Base-by-base conservation (phyloP, 2,797 vertebrate species). In the Acridotheres tristis region DNA sequence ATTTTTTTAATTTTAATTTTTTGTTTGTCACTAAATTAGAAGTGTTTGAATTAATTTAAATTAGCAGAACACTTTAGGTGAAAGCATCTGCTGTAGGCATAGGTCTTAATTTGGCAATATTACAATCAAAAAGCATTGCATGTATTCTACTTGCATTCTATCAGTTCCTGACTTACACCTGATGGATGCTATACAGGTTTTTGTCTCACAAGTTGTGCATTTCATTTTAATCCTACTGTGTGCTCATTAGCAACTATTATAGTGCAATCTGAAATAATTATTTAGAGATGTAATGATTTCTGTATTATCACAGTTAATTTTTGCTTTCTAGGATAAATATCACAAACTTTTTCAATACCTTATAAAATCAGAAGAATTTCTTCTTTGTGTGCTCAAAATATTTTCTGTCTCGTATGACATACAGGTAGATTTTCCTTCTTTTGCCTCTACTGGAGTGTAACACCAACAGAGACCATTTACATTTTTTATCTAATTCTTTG, bases 1-100 rank as follows among this genome's bases (percentile, higher is more conserved):
- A 11, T 90, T 36, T 75, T 79, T 74, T 71, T 65, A 58, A 65
- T 38, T 4, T 53, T 66, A 20, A 22, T 71, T 92, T 94, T 93
- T 73, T 89, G 32, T 67, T 68, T 96, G 29, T 58, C 83, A 91
- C 88, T 90, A 95, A 93, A 94, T 97, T 94, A 95, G 93, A 88
- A 83, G 57, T 74, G 57, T 85, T 88, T 85, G 17, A 74, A 93
- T 91, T 50, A 82, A 73, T 77, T 69, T 51, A 89, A 85, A 90
- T 85, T 78, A 86, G 32, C 47, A 91, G 23, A 83, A 86, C 15
- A 75, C 62, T 86, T 92, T 81, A 89, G 43, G 21, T 85, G 72
- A 93, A 66, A 87, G 76, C 58, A 85, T 76, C 48, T 76, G 53
- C 80, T 93, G 54, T 72, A 74, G 27, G 42, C 55, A 43, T 57